These are phyloP conservation scores for Parasteatoda lunata DNA, from an alignment of 2,888 invertebrate species.

Conservation along the genomic window DNA sequence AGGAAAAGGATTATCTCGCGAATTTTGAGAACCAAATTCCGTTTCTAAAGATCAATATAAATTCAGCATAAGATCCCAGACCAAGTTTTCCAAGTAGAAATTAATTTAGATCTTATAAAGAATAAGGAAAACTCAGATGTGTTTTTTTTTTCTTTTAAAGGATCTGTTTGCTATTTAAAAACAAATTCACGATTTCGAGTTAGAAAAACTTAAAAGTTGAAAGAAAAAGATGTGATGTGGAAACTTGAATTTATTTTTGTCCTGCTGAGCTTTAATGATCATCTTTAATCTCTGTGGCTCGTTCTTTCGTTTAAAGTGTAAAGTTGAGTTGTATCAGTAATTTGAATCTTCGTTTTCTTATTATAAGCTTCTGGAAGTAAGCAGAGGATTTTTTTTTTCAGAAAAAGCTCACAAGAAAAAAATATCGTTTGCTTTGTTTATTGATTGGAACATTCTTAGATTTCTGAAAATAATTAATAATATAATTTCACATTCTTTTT, in stretches of 20 bases:
- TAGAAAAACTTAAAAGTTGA: neutral
- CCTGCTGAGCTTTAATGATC: neutral
- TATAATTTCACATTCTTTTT: no score
- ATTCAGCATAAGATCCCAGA: conserved; percentile 19
- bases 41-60: conserved; percentile 41
- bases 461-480: no score
- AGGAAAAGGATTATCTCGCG: conserved; percentile 30
- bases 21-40: conserved; percentile 37
- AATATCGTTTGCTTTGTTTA: no score
- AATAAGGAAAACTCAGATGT: neutral
- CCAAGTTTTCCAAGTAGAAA: neutral
- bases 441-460: no score
- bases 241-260: neutral
- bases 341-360: neutral
- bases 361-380: no score
- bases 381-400: no score
- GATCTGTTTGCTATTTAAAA: neutral
- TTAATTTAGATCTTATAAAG: conserved; percentile 1
- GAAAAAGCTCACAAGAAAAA: no score
- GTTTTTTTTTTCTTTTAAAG: neutral
- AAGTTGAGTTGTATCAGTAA: neutral
- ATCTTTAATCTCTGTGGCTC: neutral
- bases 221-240: neutral
- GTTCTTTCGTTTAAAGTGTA: neutral
- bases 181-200: neutral